Evolutionary conservation across 2,113 vertebrate species (phyloP).

Genomic region (Trematocara zebra): DNA sequence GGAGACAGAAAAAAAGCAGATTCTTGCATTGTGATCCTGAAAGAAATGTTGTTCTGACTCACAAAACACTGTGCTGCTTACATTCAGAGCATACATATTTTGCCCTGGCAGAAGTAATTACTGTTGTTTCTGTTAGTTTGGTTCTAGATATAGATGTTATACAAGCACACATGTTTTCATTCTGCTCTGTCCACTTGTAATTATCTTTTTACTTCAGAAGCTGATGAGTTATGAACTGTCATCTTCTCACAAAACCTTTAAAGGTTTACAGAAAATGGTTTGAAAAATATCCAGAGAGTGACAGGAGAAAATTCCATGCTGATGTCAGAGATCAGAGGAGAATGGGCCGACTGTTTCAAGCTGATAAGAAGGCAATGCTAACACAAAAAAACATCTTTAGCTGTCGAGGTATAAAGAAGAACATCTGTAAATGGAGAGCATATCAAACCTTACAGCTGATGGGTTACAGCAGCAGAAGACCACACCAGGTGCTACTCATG

Average conservation of each 20-base stretch:
- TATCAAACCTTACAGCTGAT: not conserved
- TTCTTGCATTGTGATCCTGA: constrained; percentile 1
- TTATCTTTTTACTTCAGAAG: not conserved
- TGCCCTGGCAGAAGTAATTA: not conserved
- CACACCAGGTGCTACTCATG: not conserved
- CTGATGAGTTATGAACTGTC: not conserved
- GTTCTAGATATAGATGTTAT: not conserved
- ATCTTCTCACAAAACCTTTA: not conserved
- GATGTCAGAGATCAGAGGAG: not conserved
- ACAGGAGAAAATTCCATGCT: not conserved
- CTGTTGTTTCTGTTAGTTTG: not conserved
- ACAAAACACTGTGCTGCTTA: not conserved
- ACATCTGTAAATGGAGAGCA: not conserved
- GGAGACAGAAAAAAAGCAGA: not conserved
- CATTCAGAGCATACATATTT: not conserved
- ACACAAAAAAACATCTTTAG: not conserved
- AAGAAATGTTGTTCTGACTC: not conserved
- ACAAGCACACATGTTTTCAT: not conserved
- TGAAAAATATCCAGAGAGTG: not conserved
- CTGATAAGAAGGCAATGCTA: not conserved
- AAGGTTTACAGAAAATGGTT: not conserved
- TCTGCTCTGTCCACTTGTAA: not conserved
- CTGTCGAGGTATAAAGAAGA: not conserved
- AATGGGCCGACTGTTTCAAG: not conserved
- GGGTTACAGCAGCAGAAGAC: not conserved